A percentile compares a stretch with the other conserved stretches of the same genome.
phyloP scores from a whole-genome alignment of 1,140 invertebrate species.

The Mizuhopecten yessoensis region DNA sequence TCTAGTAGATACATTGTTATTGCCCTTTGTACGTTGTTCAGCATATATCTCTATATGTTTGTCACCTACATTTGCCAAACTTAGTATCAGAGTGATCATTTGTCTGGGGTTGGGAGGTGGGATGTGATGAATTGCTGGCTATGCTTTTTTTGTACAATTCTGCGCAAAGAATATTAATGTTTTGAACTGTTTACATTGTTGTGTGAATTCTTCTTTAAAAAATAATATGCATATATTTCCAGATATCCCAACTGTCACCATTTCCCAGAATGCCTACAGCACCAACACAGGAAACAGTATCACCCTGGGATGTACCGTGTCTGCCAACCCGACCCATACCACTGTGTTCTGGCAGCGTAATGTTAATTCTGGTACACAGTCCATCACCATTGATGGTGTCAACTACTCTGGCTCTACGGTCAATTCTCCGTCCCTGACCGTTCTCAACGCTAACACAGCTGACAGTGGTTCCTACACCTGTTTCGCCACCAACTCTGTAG shows the following conservation, averaged over 20 bases:
- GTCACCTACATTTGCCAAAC: too few species aligned
- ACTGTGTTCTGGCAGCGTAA: slow-evolving; percentile 42
- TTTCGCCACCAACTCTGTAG: slow-evolving; percentile 48
- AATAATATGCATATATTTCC: not conserved
- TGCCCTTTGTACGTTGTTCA: too few species aligned
- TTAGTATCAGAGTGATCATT: too few species aligned
- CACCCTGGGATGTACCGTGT: slow-evolving; percentile 28
- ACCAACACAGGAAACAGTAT: slow-evolving; percentile 11
- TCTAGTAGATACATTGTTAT: too few species aligned
- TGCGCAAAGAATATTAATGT: too few species aligned
- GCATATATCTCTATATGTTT: too few species aligned
- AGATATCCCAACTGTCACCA: slow-evolving; percentile 49
- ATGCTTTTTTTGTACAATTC: too few species aligned
- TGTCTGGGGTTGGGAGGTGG: too few species aligned
- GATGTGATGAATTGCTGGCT: too few species aligned
- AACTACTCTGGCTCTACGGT: slow-evolving; percentile 50
- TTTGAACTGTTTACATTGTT: too few species aligned
- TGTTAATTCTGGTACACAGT: not conserved
- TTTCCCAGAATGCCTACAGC: slow-evolving; percentile 46
- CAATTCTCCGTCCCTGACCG: slow-evolving; percentile 54
- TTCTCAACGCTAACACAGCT: slow-evolving; percentile 46
- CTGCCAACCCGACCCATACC: slow-evolving; percentile 46
- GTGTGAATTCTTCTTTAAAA: too few species aligned
- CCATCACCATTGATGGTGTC: not conserved
- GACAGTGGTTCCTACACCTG: slow-evolving; percentile 51